phyloP scores from a whole-genome alignment of 2,797 vertebrate genomes.

The Gobionotothen gibberifrons region DNA sequence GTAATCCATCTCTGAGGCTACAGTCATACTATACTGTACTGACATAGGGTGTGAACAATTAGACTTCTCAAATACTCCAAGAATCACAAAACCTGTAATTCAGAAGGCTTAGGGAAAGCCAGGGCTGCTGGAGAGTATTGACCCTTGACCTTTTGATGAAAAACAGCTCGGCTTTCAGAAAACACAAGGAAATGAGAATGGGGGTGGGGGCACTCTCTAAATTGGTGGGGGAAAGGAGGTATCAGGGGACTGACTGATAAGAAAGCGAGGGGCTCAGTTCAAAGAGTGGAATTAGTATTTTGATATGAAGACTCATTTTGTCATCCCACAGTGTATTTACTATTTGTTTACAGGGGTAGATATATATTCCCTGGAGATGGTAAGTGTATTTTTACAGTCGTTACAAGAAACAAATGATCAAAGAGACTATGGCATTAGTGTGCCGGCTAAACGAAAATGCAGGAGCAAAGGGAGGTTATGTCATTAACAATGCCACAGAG shows the following conservation, averaged over 20 bases:
- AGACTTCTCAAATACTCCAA: background rate
- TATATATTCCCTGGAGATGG: constrained; percentile 48
- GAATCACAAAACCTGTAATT: background rate
- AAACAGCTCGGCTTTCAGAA: constrained; percentile 68
- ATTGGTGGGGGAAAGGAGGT: constrained; percentile 57
- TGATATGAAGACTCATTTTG: constrained; percentile 62
- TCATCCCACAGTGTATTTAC: constrained; percentile 59
- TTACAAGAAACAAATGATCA: constrained; percentile 40
- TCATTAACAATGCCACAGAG: constrained; percentile 49
- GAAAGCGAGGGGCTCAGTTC: constrained; percentile 71
- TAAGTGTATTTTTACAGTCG: constrained; percentile 29
- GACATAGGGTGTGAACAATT: background rate
- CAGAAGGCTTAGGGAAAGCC: constrained; percentile 24
- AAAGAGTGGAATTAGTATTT: constrained; percentile 71
- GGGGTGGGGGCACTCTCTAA: constrained; percentile 48
- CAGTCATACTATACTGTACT: background rate
- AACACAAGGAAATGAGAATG: constrained; percentile 71
- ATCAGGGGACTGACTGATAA: constrained; percentile 76
- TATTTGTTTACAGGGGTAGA: constrained; percentile 37
- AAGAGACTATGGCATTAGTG: constrained; percentile 28
- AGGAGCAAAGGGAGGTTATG: constrained; percentile 35
- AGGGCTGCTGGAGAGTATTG: constrained; percentile 41
- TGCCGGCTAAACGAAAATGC: background rate
- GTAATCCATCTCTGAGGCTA: background rate
- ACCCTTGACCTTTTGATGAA: constrained; percentile 71